A percentile compares a stretch with the other conserved stretches of the same genome.
These are phyloP conservation scores for Caenorhabditis zanzibari DNA, from an alignment of 2,888 invertebrate species.

Conservation along the genomic window DNA sequence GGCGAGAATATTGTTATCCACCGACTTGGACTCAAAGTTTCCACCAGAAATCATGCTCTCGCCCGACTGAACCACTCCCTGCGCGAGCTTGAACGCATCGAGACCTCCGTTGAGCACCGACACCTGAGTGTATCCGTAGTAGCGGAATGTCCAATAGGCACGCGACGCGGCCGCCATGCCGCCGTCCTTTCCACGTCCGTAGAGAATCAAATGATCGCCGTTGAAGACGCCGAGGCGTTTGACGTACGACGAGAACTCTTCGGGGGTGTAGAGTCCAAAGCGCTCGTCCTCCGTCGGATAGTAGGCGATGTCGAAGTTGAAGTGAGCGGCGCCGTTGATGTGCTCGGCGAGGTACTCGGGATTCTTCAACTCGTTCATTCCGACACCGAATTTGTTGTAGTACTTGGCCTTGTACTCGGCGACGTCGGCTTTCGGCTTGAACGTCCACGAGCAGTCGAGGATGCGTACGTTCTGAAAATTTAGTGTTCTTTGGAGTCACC, in stretches of 20 bases:
- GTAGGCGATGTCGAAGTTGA: slow-evolving; percentile 78
- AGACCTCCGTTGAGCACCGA: slow-evolving; percentile 75
- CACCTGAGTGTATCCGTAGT: slow-evolving; percentile 73
- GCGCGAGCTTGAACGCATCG: slow-evolving; percentile 69
- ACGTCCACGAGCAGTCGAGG: slow-evolving; percentile 65
- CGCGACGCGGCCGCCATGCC: slow-evolving; percentile 75
- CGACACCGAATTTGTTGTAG: slow-evolving; percentile 73
- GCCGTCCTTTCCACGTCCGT: slow-evolving; percentile 74
- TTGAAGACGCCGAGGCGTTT: slow-evolving; percentile 74
- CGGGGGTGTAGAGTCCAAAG: slow-evolving; percentile 73
- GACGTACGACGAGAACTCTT: slow-evolving; percentile 75
- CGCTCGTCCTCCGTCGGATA: slow-evolving; percentile 75
- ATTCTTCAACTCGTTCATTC: slow-evolving; percentile 68
- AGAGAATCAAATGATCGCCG: slow-evolving; percentile 75
- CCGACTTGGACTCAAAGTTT: slow-evolving; percentile 57
- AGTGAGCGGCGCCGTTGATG: slow-evolving; percentile 75
- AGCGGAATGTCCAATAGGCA: slow-evolving; percentile 74
- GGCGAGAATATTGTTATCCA: slow-evolving; percentile 47
- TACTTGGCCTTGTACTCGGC: slow-evolving; percentile 72
- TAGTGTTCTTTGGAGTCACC: not conserved
- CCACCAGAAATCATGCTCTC: slow-evolving; percentile 61
- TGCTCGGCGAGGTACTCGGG: slow-evolving; percentile 69
- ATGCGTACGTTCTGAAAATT: slow-evolving; percentile 62
- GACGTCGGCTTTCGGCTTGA: slow-evolving; percentile 63
- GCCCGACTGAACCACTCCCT: slow-evolving; percentile 61